Percentiles rank a stretch among this genome's conserved stretches.
Evolutionary conservation across 1,140 invertebrate species (phyloP).

Genomic region (Drosophila miranda): DNA sequence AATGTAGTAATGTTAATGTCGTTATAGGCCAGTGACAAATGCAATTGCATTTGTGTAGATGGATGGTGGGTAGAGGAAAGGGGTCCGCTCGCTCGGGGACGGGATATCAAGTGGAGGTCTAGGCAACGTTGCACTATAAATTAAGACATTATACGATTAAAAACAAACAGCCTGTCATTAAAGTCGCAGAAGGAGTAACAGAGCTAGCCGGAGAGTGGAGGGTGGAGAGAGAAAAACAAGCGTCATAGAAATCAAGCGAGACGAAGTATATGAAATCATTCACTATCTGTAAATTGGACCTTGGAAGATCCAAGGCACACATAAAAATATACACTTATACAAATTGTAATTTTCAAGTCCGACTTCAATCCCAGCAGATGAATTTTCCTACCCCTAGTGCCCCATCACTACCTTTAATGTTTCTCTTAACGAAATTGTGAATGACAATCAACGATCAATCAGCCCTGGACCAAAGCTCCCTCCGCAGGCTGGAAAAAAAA

Average conservation of each 20-base stretch:
- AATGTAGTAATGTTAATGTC: conserved; percentile 74
- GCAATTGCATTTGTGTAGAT: conserved; percentile 63
- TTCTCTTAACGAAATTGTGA: background rate
- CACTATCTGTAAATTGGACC: background rate
- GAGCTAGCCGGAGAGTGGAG: background rate
- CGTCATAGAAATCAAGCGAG: conserved; percentile 2
- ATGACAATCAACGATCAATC: conserved; percentile 4
- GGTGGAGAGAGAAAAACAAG: conserved; percentile 18
- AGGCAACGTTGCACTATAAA: conserved; percentile 72
- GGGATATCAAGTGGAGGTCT: conserved; percentile 25
- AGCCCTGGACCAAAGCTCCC: background rate
- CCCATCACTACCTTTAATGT: too few relatives aligned
- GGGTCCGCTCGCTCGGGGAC: background rate
- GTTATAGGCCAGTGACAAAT: conserved; percentile 79
- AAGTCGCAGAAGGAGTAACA: conserved; percentile 50
- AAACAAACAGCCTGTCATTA: conserved; percentile 80
- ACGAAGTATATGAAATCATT: conserved; percentile 6
- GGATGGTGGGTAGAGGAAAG: background rate
- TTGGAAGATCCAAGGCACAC: too few relatives aligned
- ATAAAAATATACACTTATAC: too few relatives aligned
- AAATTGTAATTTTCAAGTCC: too few relatives aligned
- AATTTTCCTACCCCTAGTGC: too few relatives aligned
- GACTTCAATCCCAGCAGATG: too few relatives aligned
- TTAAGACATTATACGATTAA: conserved; percentile 82
- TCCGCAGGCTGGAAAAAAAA: conserved; percentile 22